phyloP scores from a whole-genome alignment of 2,113 vertebrate species.

The Gymnobelideus leadbeateri region DNA sequence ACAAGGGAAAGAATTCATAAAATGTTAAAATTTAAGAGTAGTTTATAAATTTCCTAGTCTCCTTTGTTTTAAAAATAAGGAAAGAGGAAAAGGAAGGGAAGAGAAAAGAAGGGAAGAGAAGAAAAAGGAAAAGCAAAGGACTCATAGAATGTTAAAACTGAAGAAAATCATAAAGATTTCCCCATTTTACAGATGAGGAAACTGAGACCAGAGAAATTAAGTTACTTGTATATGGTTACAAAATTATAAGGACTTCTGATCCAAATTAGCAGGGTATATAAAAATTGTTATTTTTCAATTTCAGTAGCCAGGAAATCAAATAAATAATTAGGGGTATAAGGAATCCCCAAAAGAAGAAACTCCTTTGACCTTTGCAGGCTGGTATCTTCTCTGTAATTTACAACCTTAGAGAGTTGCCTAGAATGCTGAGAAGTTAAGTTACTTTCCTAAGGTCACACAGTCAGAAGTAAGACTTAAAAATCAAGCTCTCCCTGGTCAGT shows the following conservation, averaged over 20 bases:
- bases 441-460: not conserved
- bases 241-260: not conserved
- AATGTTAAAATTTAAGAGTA: not conserved
- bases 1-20: not conserved
- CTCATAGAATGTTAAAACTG: not conserved
- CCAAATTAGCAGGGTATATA: not conserved
- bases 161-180: not conserved
- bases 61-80: too few species aligned
- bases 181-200: not conserved
- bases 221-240: not conserved
- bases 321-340: slow-evolving; percentile 37
- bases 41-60: too few species aligned
- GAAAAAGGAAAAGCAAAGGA: not conserved
- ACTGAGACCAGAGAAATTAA: not conserved
- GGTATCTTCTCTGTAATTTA: not conserved
- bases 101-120: not conserved
- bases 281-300: slow-evolving; percentile 25
- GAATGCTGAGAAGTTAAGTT: not conserved
- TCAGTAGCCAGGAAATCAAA: slow-evolving; percentile 22
- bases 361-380: too few species aligned
- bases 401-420: not conserved
- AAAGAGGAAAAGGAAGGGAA: not conserved
- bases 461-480: not conserved
- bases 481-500: not conserved
- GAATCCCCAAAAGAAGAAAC: not conserved